Percentiles rank a stretch among this genome's conserved stretches.
Evolutionary conservation across 2,797 vertebrate species (phyloP).

Genomic region (Anas flavirostris): DNA sequence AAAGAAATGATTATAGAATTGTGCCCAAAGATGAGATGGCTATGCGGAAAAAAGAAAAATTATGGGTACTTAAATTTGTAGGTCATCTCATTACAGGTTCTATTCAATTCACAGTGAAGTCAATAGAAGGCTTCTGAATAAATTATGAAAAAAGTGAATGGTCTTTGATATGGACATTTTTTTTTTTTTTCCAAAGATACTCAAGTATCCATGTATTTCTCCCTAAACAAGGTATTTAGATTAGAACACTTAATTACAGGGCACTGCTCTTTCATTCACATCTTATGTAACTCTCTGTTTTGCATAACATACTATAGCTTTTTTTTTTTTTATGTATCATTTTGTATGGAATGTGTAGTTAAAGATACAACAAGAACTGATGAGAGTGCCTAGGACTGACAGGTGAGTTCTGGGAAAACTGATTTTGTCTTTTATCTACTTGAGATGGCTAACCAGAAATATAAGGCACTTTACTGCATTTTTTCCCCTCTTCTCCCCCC

Average conservation of each 20-base stretch:
- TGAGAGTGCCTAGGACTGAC: neutral
- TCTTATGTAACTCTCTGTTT: neutral
- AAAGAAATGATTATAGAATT: neutral
- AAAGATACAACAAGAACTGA: neutral
- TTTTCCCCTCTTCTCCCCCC: neutral
- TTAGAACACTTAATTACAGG: neutral
- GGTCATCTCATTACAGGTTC: neutral
- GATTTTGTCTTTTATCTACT: neutral
- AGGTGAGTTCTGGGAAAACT: neutral
- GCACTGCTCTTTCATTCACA: neutral
- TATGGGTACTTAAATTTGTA: neutral
- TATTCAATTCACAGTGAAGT: neutral
- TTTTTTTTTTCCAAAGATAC: neutral
- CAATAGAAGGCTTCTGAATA: neutral
- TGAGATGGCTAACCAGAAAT: neutral
- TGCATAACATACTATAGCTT: neutral
- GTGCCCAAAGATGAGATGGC: neutral
- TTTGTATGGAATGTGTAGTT: neutral
- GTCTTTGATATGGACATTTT: neutral
- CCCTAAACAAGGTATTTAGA: neutral
- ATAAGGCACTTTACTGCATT: neutral
- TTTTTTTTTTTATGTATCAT: neutral
- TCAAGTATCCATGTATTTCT: neutral
- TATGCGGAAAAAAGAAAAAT: neutral
- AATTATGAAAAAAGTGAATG: neutral